Percentiles rank a stretch among this genome's conserved stretches.
These are phyloP conservation scores for Graphium colonna DNA, from an alignment of 2,888 invertebrate genomes.

Conservation along the genomic window DNA sequence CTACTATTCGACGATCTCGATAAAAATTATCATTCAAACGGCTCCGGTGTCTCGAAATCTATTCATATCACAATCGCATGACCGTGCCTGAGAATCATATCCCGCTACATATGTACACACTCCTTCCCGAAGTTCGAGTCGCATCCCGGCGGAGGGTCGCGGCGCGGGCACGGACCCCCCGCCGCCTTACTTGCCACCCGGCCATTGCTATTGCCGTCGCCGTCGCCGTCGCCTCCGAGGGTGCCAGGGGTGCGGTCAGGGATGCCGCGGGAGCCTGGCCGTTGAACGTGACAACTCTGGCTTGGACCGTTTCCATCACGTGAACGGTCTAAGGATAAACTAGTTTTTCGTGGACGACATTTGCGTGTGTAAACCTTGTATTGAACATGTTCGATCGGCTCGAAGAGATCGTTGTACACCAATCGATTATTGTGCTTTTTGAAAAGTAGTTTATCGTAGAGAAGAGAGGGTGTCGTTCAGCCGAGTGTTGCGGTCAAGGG, in stretches of 20 bases:
- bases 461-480: too few species aligned
- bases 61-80: conserved; percentile 79
- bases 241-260: conserved; percentile 67
- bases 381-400: too few species aligned
- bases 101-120: conserved; percentile 79
- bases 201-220: conserved; percentile 53
- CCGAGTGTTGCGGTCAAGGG: too few species aligned
- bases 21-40: conserved; percentile 65
- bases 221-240: conserved; percentile 58
- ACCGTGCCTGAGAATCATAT: conserved; percentile 77
- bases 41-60: conserved; percentile 76
- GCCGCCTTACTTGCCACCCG: conserved; percentile 54
- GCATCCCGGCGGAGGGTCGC: conserved; percentile 42
- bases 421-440: too few species aligned
- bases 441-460: too few species aligned
- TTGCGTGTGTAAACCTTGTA: too few species aligned
- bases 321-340: too few species aligned
- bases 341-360: too few species aligned
- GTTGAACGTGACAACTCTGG: too few species aligned
- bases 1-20: conserved; percentile 76
- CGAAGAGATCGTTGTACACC: too few species aligned
- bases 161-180: conserved; percentile 29
- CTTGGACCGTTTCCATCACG: too few species aligned
- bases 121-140: conserved; percentile 58
- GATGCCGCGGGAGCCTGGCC: conserved; percentile 54